These are phyloP conservation scores for Grammomys surdaster DNA, from an alignment of 2,113 vertebrate species.

Conservation along the genomic window DNA sequence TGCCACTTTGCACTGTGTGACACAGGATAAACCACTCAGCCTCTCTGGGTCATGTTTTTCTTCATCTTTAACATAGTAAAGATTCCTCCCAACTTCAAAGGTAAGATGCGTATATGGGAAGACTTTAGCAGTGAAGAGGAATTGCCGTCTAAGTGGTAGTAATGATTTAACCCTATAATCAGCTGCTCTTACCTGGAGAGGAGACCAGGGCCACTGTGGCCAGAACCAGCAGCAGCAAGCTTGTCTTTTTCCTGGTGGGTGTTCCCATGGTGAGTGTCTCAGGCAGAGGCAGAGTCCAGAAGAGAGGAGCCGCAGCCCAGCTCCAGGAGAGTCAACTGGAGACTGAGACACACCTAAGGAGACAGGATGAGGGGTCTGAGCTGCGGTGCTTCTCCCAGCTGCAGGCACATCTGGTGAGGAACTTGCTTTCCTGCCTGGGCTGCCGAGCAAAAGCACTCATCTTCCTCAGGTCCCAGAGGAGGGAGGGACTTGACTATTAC, in stretches of 20 bases:
- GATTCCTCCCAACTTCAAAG: background rate
- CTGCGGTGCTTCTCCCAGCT: background rate
- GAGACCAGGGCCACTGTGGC: background rate
- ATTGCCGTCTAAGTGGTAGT: background rate
- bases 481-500: slow-evolving; percentile 60
- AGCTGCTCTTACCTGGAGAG: slow-evolving; percentile 84
- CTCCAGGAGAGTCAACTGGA: background rate
- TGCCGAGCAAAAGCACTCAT: background rate
- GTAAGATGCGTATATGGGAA: background rate
- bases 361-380: background rate
- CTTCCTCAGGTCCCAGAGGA: background rate
- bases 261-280: slow-evolving; percentile 46
- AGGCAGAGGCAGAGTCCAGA: background rate
- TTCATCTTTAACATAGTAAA: background rate
- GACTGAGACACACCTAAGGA: slow-evolving; percentile 33
- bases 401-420: background rate
- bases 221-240: background rate
- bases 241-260: background rate
- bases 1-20: background rate
- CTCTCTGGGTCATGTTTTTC: background rate
- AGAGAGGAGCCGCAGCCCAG: background rate
- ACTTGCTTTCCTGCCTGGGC: background rate
- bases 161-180: fast-evolving
- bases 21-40: background rate
- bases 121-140: background rate